A percentile compares a stretch with the other conserved stretches of the same genome.
Evolutionary conservation across 1,140 invertebrate genomes (phyloP).

Genomic region (Drosophila saltans): DNA sequence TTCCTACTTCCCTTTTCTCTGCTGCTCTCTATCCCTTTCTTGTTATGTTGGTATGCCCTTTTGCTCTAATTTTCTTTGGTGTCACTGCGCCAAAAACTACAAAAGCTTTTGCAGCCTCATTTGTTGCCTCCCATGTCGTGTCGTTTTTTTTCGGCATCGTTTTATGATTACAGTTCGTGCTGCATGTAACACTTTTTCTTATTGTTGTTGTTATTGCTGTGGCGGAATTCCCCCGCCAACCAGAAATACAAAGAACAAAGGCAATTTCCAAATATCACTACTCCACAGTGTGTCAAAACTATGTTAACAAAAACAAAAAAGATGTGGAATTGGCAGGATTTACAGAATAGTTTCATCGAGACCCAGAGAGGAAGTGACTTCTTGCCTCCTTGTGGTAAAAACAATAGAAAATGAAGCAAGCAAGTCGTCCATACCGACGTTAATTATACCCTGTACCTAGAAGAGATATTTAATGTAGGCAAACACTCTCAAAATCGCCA

Average conservation of each 20-base stretch:
- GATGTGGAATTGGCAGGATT: no score
- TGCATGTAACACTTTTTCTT: conserved; percentile 67
- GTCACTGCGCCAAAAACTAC: conserved; percentile 53
- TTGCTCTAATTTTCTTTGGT: conserved; percentile 48
- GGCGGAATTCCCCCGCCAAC: conserved; percentile 5
- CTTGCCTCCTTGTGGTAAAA: no score
- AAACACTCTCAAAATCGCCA: no score
- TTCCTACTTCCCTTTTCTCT: conserved; percentile 9
- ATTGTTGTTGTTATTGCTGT: neutral
- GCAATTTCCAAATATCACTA: conserved; percentile 11
- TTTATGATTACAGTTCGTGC: conserved; percentile 41
- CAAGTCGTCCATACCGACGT: no score
- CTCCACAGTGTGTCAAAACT: neutral
- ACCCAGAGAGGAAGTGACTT: no score
- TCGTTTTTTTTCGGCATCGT: conserved; percentile 38
- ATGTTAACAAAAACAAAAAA: no score
- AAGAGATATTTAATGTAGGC: no score
- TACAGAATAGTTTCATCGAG: no score
- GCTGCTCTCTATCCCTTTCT: conserved; percentile 3
- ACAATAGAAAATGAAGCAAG: no score
- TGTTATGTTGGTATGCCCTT: conserved; percentile 38
- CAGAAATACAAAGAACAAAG: conserved; percentile 4
- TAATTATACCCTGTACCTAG: no score
- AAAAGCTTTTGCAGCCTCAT: conserved; percentile 55
- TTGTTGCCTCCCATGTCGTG: conserved; percentile 6